These are phyloP conservation scores for Ophthalmolycus amberensis DNA, from an alignment of 2,113 vertebrate genomes.

Conservation along the genomic window DNA sequence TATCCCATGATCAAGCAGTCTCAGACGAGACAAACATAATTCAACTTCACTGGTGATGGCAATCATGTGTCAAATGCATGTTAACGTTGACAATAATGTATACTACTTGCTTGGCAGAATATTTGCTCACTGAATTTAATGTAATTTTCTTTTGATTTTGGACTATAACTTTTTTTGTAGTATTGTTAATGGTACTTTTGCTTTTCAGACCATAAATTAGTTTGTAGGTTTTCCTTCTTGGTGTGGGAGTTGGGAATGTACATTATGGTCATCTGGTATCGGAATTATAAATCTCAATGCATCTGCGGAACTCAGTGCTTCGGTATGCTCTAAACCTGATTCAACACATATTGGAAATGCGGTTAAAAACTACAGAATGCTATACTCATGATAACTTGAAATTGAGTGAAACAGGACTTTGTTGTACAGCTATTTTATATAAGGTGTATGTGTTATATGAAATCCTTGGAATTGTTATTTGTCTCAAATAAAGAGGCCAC, in stretches of 20 bases:
- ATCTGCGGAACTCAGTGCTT: neutral
- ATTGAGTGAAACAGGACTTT: conserved; percentile 1
- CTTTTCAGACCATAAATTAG: neutral
- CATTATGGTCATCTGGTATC: conserved; percentile 2
- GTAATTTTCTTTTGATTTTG: neutral
- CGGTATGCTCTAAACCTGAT: neutral
- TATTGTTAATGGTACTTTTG: neutral
- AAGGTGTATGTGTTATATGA: conserved; percentile 8
- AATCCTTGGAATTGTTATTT: conserved; percentile 16
- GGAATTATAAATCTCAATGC: neutral
- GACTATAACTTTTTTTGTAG: neutral
- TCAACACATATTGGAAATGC: conserved; percentile 5
- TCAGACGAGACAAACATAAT: neutral
- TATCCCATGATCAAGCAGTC: neutral
- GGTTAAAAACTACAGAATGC: neutral
- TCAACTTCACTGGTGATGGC: neutral
- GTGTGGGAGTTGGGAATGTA: neutral
- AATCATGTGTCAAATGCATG: conserved; percentile 7
- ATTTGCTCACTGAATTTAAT: neutral
- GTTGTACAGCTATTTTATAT: conserved; percentile 8
- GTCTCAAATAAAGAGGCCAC: conserved; percentile 53
- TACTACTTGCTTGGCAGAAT: neutral
- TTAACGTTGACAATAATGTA: conserved; percentile 11
- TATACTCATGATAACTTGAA: conserved; percentile 13
- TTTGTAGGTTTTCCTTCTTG: neutral